Conservation (phyloP, 2,888 invertebrate species). For the Agriopis aurantiaria region DNA sequence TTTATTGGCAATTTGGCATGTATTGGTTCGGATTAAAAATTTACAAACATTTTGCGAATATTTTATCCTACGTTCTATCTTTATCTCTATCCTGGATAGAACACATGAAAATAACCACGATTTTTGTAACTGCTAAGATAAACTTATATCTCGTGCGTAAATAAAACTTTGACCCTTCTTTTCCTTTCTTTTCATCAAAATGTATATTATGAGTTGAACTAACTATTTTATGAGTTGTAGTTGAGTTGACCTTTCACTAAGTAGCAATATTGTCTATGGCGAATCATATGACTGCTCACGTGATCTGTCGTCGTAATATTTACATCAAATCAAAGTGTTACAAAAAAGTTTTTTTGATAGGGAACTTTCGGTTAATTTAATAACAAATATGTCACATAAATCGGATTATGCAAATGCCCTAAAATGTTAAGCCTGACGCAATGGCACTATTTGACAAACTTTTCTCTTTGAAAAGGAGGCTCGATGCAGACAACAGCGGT, state of each 20-base stretch:
- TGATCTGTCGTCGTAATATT: slow-evolving; percentile 78
- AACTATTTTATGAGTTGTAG: no score
- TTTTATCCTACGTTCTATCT: no score
- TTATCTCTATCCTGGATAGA: no score
- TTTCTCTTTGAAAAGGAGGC: slow-evolving; percentile 88
- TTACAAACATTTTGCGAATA: no score
- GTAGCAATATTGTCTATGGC: slow-evolving; percentile 68
- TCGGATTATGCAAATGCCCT: slow-evolving; percentile 58
- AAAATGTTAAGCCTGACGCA: slow-evolving; percentile 74
- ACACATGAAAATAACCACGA: no score
- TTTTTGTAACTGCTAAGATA: no score
- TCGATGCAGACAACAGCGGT: slow-evolving; percentile 73
- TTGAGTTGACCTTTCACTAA: slow-evolving; percentile 55
- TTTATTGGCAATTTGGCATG: no score
- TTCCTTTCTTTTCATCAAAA: no score
- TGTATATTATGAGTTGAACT: no score
- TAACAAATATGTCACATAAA: slow-evolving; percentile 54
- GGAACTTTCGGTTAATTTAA: slow-evolving; percentile 15
- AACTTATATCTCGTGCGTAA: not conserved
- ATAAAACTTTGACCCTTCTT: slow-evolving; percentile 45
- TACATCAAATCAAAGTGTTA: slow-evolving; percentile 59
- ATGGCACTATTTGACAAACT: slow-evolving; percentile 93
- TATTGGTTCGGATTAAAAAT: no score
- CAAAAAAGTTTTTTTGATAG: slow-evolving; percentile 42
- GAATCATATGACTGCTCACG: slow-evolving; percentile 84